These are phyloP conservation scores for Rotaria magnacalcarata DNA, from an alignment of 2,888 invertebrate genomes.

Conservation along the genomic window DNA sequence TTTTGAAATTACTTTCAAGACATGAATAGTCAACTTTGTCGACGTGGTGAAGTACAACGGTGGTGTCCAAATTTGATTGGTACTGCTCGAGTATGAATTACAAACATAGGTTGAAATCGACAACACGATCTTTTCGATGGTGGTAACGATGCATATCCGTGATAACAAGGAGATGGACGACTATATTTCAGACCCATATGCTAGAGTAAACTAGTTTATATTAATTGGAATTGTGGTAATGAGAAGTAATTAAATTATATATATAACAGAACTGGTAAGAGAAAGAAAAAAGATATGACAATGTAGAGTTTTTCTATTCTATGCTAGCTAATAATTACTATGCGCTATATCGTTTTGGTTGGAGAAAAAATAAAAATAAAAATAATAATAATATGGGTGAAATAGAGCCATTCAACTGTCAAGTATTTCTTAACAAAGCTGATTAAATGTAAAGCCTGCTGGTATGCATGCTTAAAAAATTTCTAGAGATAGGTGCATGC, in stretches of 20 bases:
- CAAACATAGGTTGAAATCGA: not conserved
- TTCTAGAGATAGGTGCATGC: too few species aligned
- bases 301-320: not conserved
- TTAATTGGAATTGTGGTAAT: not conserved
- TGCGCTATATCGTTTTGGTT: not conserved
- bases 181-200: not conserved
- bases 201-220: not conserved
- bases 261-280: not conserved
- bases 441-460: too few species aligned
- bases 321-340: not conserved
- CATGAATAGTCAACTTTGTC: not conserved
- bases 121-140: not conserved
- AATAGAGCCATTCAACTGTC: not conserved
- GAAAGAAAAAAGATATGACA: not conserved
- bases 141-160: not conserved
- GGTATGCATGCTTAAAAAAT: too few species aligned
- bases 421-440: too few species aligned
- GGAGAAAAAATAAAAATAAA: not conserved
- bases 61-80: not conserved
- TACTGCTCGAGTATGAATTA: not conserved
- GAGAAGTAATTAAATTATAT: not conserved
- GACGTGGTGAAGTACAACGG: not conserved
- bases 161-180: not conserved
- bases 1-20: not conserved
- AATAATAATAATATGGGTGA: not conserved